A percentile compares a stretch with the other conserved stretches of the same genome.
Evolutionary conservation across 2,797 vertebrate genomes (phyloP).

Genomic region (Fratercula arctica): DNA sequence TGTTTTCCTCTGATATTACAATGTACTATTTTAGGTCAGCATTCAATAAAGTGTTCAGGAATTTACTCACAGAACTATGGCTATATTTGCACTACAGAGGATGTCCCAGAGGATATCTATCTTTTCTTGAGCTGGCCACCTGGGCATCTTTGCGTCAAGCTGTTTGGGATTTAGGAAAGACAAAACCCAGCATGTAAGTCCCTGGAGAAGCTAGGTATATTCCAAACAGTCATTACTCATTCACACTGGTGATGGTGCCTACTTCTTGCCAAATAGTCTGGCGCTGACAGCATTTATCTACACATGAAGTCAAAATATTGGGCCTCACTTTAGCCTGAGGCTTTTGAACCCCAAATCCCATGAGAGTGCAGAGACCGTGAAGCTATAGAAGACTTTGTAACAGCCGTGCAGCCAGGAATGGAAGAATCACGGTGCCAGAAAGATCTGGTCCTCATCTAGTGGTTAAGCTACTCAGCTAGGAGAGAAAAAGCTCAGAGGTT

Average conservation of each 20-base stretch:
- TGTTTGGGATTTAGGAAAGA: conserved; percentile 23
- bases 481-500: not conserved
- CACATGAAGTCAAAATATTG: not conserved
- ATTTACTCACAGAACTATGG: not conserved
- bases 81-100: conserved; percentile 15
- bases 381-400: not conserved
- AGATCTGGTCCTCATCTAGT: not conserved
- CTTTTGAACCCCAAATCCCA: not conserved
- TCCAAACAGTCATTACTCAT: not conserved
- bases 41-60: not conserved
- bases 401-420: not conserved
- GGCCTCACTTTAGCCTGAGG: not conserved
- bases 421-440: not conserved
- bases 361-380: not conserved
- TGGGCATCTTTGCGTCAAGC: not conserved
- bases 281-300: not conserved
- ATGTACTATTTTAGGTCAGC: conserved; percentile 33
- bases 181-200: not conserved
- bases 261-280: not conserved
- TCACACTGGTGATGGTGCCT: not conserved
- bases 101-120: conserved; percentile 9
- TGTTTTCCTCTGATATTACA: conserved; percentile 25
- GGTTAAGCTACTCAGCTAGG: not conserved
- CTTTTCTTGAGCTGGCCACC: conserved; percentile 9
- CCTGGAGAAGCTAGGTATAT: not conserved